These are phyloP conservation scores for Ophiothrix spiculata DNA, from an alignment of 35 echinoderm and acorn worm genomes.

Conservation along the genomic window DNA sequence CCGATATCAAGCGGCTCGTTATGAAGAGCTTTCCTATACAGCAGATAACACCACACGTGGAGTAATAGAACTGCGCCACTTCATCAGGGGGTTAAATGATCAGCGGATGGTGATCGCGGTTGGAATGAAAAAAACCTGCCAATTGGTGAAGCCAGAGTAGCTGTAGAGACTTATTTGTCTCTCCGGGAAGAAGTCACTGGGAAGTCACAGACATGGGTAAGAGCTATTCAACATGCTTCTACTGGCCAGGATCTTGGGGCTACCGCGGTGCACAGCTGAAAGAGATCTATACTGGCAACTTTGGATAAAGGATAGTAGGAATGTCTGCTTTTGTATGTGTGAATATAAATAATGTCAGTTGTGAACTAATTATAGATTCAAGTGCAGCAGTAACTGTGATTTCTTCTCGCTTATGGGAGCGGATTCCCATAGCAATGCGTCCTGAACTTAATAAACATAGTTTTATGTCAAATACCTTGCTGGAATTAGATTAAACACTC, in stretches of 20 bases:
- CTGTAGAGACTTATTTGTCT: conserved; percentile 16
- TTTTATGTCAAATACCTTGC: no score
- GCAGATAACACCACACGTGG: conserved; percentile 32
- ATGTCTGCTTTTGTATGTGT: not conserved
- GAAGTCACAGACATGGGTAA: not conserved
- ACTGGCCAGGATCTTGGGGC: not conserved
- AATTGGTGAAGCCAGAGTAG: conserved; percentile 31
- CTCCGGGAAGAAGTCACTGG: not conserved
- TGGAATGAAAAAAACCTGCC: conserved; percentile 40
- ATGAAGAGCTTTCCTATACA: conserved; percentile 26
- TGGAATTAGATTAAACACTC: no score
- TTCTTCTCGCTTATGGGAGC: no score
- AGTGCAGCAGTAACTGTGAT: conserved; percentile 35
- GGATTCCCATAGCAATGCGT: no score
- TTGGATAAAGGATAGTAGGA: not conserved
- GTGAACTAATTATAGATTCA: conserved; percentile 22
- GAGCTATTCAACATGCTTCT: not conserved
- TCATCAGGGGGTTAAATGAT: conserved; percentile 33
- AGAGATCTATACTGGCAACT: not conserved
- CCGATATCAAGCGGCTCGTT: conserved; percentile 23
- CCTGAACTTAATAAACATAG: no score
- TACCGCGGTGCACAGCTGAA: no score
- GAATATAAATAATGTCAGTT: not conserved
- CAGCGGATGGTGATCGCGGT: conserved; percentile 33
- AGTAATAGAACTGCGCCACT: conserved; percentile 28